Base-by-base conservation (phyloP, 37 sponge, comb jelly and placozoan species). In the Sycon ciliatum region DNA sequence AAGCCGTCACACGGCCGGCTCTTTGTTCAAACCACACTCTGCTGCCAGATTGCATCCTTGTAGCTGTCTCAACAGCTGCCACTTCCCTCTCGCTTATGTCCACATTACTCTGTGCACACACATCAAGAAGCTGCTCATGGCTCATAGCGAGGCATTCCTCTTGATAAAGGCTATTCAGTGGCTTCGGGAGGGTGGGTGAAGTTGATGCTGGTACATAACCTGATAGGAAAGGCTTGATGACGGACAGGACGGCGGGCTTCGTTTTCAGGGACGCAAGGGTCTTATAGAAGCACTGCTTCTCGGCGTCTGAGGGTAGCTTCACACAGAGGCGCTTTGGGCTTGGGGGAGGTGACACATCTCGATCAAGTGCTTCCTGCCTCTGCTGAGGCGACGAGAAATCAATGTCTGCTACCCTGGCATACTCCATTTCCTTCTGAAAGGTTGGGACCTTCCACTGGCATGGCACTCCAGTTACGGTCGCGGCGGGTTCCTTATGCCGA, bases 1-100 rank as follows among this genome's bases (percentile, higher is more conserved):
- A 82, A 42, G 78, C 83, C 32, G 77, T 82, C 11, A 82, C 78
- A 11, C 73, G 73, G 18, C 83, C 83, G 11, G 83, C 73, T 36
- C 83, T 32, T 53, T 82, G 78, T 32, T 77, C 78, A 42, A 78
- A 82, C 83, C 83, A 82, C 0, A 76, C 13, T 18, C 40, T 69
- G 23, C 67, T 66, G 7, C 5, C 20, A 20, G 83, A 34, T 57
- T 82, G 77, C 27, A n/a, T 39, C 26, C 67, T 9, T 27, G 83
- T 77, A 20, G 58, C 20, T 58, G 57, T 31, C 56, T 78, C 78
- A 20, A 78, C 63, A 26, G 24, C 11, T 60, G 57, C 57, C n/a
- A 52, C 55, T 24, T 76, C 77, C n/a, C n/a, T n/a, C n/a, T n/a
- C n/a, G n/a, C n/a, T n/a, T n/a, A n/a, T n/a, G n/a, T n/a, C n/a